Conservation (phyloP, 1,140 invertebrate genomes). For the Magallana ariakensis region DNA sequence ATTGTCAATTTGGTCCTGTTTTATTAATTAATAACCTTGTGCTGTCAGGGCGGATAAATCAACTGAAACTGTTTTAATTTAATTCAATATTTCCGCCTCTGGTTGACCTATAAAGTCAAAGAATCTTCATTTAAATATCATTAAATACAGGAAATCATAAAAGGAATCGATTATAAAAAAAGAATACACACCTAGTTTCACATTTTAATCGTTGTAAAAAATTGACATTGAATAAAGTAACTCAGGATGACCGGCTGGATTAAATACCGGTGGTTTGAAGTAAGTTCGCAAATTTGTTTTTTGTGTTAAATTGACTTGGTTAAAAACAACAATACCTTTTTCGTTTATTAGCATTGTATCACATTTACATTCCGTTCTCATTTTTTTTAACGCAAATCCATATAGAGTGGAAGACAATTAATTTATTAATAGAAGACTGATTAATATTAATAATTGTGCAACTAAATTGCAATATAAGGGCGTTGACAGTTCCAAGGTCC, state of each 20-base stretch:
- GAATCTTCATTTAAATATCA: not conserved
- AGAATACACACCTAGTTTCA: no score
- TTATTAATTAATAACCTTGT: slow-evolving; percentile 26
- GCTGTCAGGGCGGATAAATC: slow-evolving; percentile 11
- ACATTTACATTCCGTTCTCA: no score
- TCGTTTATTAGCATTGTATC: no score
- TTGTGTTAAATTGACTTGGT: no score
- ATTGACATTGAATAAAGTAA: not conserved
- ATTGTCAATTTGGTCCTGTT: slow-evolving; percentile 13
- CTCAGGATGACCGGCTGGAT: not conserved
- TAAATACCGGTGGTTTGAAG: not conserved
- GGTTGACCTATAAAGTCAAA: slow-evolving; percentile 23
- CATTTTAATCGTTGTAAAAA: no score
- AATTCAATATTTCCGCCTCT: slow-evolving; percentile 23
- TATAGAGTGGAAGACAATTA: no score
- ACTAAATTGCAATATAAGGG: no score
- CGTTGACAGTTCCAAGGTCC: no score
- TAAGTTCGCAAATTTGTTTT: not conserved
- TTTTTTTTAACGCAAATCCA: no score
- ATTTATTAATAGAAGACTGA: no score
- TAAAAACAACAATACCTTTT: no score
- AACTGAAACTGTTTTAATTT: slow-evolving; percentile 16
- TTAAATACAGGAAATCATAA: slow-evolving; percentile 5
- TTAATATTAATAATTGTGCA: no score
- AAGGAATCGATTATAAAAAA: not conserved